phyloP scores from a whole-genome alignment of 2,113 vertebrate genomes.

The Pedionomus torquatus region DNA sequence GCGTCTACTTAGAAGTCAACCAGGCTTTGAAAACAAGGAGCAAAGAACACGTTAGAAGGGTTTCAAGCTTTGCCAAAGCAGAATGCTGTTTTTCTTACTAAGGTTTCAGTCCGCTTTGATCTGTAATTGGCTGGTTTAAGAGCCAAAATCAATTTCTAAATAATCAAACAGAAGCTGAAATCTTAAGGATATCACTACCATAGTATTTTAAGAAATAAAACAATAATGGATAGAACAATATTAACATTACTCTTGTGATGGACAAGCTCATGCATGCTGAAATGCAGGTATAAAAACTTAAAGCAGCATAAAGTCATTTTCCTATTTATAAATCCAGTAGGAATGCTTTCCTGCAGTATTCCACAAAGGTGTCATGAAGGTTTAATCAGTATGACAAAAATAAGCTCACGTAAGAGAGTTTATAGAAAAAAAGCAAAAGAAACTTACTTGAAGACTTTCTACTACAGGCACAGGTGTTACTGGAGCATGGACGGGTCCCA shows the following conservation, averaged over 20 bases:
- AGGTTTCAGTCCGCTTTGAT: background rate
- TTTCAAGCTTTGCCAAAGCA: background rate
- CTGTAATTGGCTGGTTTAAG: background rate
- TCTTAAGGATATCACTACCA: background rate
- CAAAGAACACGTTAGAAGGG: background rate
- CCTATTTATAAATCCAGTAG: background rate
- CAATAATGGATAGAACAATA: background rate
- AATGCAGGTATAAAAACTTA: background rate
- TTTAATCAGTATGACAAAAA: background rate
- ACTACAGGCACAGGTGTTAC: conserved; percentile 99
- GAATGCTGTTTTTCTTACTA: background rate
- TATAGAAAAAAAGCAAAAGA: background rate
- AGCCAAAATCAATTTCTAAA: background rate
- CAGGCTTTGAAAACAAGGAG: background rate
- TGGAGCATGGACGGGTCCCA: conserved; percentile 95
- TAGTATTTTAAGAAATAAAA: background rate
- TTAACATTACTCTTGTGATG: background rate
- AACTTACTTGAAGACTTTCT: conserved; percentile 95
- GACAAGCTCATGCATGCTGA: background rate
- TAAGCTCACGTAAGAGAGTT: background rate
- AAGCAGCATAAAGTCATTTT: background rate
- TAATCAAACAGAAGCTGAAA: background rate
- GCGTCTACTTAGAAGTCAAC: background rate
- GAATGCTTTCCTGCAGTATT: background rate
- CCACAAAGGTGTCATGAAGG: background rate